Conservation (phyloP, 2,888 invertebrate genomes). For the Oxyteleia sp. region DNA sequence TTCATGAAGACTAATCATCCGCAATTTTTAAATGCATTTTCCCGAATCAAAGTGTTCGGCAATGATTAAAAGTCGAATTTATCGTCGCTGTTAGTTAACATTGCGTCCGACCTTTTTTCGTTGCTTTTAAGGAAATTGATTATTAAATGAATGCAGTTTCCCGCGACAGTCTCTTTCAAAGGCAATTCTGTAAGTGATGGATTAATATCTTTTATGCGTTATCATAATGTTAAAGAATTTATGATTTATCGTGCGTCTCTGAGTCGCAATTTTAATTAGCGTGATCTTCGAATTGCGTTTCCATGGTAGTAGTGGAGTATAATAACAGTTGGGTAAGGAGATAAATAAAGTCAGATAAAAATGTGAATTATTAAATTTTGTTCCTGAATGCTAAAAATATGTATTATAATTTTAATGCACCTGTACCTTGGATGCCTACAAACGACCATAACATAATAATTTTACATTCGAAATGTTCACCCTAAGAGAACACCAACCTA, state of each 20-base stretch:
- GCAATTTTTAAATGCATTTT: constrained; percentile 35
- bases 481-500: too few species aligned
- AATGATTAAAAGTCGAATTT: constrained; percentile 29
- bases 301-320: too few species aligned
- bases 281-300: not conserved
- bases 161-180: not conserved
- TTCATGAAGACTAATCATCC: constrained; percentile 25
- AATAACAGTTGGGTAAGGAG: too few species aligned
- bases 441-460: too few species aligned
- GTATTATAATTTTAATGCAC: too few species aligned
- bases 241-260: not conserved
- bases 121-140: constrained; percentile 32
- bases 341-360: too few species aligned
- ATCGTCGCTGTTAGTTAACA: constrained; percentile 11
- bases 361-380: too few species aligned
- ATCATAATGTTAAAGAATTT: not conserved
- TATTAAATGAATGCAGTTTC: constrained; percentile 20
- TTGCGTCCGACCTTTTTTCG: not conserved
- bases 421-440: too few species aligned
- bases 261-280: not conserved
- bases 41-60: constrained; percentile 25
- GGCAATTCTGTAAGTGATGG: not conserved
- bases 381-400: too few species aligned
- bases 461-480: too few species aligned
- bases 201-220: not conserved